A percentile compares a stretch with the other conserved stretches of the same genome.
These are phyloP conservation scores for Sarotherodon lohbergeri DNA, from an alignment of 2,113 vertebrate species.

Conservation along the genomic window DNA sequence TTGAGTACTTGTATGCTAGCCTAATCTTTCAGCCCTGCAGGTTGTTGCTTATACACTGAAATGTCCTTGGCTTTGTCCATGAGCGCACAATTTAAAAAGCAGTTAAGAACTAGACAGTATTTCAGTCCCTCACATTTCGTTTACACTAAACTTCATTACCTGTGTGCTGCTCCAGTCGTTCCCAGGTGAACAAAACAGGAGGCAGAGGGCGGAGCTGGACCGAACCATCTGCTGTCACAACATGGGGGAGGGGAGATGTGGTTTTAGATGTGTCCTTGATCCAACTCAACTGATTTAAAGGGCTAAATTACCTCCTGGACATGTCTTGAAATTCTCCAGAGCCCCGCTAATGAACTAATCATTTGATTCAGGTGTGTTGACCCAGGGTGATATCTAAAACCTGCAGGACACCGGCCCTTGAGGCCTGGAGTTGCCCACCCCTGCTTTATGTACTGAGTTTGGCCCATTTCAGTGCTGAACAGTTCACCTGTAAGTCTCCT, in stretches of 20 bases:
- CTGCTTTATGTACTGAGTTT: background rate
- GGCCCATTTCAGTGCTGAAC: background rate
- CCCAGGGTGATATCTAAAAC: fast-evolving
- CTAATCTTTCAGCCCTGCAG: background rate
- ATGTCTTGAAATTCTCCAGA: background rate
- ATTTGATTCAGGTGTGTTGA: background rate
- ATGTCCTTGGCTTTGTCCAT: background rate
- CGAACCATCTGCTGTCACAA: background rate
- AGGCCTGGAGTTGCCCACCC: background rate
- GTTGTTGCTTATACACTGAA: background rate
- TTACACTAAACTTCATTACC: background rate
- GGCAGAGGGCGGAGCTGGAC: background rate
- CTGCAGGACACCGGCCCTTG: fast-evolving
- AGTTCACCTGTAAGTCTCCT: background rate
- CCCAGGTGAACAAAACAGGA: background rate
- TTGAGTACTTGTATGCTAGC: background rate
- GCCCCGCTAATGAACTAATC: fast-evolving
- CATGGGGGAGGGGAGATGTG: background rate
- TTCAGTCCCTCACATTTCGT: background rate
- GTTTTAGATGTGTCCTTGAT: background rate
- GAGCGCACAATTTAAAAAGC: background rate
- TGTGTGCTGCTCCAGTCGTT: background rate
- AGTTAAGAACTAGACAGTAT: background rate
- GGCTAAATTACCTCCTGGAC: fast-evolving
- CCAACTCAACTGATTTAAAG: background rate